phyloP scores from a whole-genome alignment of 2,888 invertebrate genomes.

The Acanthopleura granulata region DNA sequence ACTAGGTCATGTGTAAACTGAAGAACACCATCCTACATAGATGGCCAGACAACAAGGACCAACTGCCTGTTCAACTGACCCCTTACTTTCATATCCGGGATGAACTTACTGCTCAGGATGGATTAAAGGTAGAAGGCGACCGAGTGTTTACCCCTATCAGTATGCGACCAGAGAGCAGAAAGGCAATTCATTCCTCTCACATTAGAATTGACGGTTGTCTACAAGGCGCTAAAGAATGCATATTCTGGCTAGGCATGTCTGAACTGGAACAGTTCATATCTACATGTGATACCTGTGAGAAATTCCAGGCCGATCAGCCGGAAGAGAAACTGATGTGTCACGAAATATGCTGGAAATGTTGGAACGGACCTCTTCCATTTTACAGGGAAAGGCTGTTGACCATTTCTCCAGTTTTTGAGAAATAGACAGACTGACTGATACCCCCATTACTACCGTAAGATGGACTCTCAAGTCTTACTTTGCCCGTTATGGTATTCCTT shows the following conservation, averaged over 20 bases:
- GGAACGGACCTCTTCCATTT: neutral
- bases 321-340: neutral
- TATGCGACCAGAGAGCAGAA: neutral
- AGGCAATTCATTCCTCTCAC: conserved; percentile 16
- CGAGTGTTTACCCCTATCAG: conserved; percentile 21
- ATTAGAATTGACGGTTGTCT: conserved; percentile 22
- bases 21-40: conserved; percentile 21
- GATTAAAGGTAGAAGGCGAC: conserved; percentile 24
- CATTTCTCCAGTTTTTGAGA: neutral
- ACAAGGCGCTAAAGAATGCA: neutral
- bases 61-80: conserved; percentile 5
- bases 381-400: neutral
- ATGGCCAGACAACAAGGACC: conserved; percentile 22
- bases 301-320: neutral
- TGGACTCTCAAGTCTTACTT: too few species aligned
- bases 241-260: conserved; percentile 6
- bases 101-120: conserved; percentile 28
- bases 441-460: neutral
- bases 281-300: neutral
- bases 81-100: conserved; percentile 23
- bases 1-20: conserved; percentile 21
- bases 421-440: neutral
- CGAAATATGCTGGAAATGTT: neutral
- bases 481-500: too few species aligned
- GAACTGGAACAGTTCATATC: neutral